Base-by-base conservation (phyloP, 2,113 vertebrate genomes). In the Phalacrocorax pelagicus region DNA sequence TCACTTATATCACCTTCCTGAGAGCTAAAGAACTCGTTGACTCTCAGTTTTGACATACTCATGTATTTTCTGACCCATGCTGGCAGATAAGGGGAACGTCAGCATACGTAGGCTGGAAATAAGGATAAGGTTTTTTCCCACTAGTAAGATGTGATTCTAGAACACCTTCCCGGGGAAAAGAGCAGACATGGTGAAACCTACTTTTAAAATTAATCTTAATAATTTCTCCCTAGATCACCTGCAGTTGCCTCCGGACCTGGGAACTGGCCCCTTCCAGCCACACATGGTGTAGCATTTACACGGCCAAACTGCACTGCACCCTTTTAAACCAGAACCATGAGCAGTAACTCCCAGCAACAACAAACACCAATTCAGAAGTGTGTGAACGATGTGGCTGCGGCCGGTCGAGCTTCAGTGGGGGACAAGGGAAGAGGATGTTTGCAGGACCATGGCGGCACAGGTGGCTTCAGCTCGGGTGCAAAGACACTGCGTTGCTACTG, bases 381-480 rank as follows among this genome's bases (percentile, higher is more conserved):
- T 44, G 63, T 2, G 7, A 88, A 70, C 58, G 69, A 22, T 2
- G 11, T 5, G 40, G 86, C 79, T 12, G 2, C 5, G 1, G 61
- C 75, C 12, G 4, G 40, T 6, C 14, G 58, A 29, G 52, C 55
- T 51, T 36, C 1, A 18, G 24, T 9, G 15, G 32, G 54, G 21
- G 63, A 65, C 44, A 22, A 47, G 51, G 46, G 51, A 30, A 54
- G 15, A 36, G 71, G 40, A 30, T 0, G 5, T 12, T 4, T 5
- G 38, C 7, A 6, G 47, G 44, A 42, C 70, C 2, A 0, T 0
- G 1, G 44, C 6, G 4, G 34, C 10, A n/a, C 16, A 7, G 49
- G 83, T 13, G 54, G 58, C 59, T 83, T 72, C 55, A 42, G 78
- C 52, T 47, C 4, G 2, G 62, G 78, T 9, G 6, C 71, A 82